Base-by-base conservation (phyloP, 2,797 vertebrate species). In the Peromyscus attwateri region DNA sequence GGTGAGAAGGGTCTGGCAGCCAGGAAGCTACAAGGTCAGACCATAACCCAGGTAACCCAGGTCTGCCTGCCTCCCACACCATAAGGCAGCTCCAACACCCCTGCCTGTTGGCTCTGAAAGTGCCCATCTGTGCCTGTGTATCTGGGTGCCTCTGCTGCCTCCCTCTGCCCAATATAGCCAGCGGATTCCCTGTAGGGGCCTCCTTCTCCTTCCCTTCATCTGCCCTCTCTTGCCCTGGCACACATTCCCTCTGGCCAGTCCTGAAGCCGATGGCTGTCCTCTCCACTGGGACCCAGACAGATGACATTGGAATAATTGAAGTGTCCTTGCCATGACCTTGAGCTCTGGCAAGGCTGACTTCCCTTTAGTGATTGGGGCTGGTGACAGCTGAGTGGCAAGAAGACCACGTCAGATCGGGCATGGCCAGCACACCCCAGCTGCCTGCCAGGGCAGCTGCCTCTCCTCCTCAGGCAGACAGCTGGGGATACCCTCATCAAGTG, bases 261-360 rank as follows among this genome's bases (percentile, higher is more conserved):
- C 64, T 81, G 82, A 92, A 94, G 70, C 83, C 66, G 97, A 95
- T 96, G 97, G 77, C 95, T 92, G 93, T 97, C 96, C 97, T 93
- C 97, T 98, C 97, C 95, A 0, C 93, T 98, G 98, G 98, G 98
- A 98, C 95, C 97, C 92, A 91, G 91, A 97, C 94, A 97, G 98
- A 98, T 98, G 98, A 98, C 97, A 98, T 27, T 95, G 84, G 97
- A 98, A 98, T 98, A 98, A 98, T 97, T 98, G 96, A 98, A 98
- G 97, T 97, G 98, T 98, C 98, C 98, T 99, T 98, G 97, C 97
- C 96, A 96, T 98, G 98, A 98, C 98, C 98, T 98, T 98, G 98
- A 98, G 87, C 93, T 97, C 97, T 97, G 97, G 96, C 97, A 98
- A 97, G 31, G 0, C 94, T 89, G 0, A 0, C 25, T 83, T 97